These are phyloP conservation scores for Cosmopolites sordidus DNA, from an alignment of 2,888 invertebrate species.

Conservation along the genomic window DNA sequence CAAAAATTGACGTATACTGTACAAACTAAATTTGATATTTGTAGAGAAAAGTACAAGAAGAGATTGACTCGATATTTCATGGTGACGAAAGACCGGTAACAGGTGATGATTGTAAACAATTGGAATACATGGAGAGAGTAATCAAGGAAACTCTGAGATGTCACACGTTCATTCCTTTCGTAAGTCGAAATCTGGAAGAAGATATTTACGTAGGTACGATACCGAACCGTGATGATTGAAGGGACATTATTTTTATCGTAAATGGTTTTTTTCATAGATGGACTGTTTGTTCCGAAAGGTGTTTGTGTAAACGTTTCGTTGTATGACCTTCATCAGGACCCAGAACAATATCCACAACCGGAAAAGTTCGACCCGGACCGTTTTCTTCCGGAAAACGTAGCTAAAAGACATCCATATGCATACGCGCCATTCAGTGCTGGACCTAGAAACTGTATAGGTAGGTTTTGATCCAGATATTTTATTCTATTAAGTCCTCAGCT, in stretches of 20 bases:
- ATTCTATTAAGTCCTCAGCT: no score
- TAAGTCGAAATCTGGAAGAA: slow-evolving; percentile 36
- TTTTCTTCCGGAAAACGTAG: slow-evolving; percentile 40
- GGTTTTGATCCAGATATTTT: no score
- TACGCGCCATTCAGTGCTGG: slow-evolving; percentile 47
- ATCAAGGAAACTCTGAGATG: slow-evolving; percentile 43
- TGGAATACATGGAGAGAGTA: slow-evolving; percentile 44
- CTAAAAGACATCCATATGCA: slow-evolving; percentile 43
- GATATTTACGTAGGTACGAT: slow-evolving; percentile 38
- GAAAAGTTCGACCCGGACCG: slow-evolving; percentile 44
- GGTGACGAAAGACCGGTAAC: slow-evolving; percentile 38
- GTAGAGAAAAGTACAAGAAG: slow-evolving; percentile 41
- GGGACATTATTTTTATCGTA: no score
- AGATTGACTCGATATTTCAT: slow-evolving; percentile 40
- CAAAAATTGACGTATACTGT: no score
- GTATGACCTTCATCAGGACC: slow-evolving; percentile 47
- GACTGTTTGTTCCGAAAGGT: background rate
- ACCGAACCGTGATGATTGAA: no score
- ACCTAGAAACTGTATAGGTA: slow-evolving; percentile 36
- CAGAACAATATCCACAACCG: slow-evolving; percentile 48
- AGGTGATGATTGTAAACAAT: slow-evolving; percentile 39
- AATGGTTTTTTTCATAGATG: no score
- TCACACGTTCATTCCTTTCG: slow-evolving; percentile 40
- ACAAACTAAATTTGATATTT: no score
- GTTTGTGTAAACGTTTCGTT: background rate